Evolutionary conservation across 2,888 invertebrate species (phyloP), one percentile per base, ranked within the genome.

Genomic region (Deroplatys truncata): DNA sequence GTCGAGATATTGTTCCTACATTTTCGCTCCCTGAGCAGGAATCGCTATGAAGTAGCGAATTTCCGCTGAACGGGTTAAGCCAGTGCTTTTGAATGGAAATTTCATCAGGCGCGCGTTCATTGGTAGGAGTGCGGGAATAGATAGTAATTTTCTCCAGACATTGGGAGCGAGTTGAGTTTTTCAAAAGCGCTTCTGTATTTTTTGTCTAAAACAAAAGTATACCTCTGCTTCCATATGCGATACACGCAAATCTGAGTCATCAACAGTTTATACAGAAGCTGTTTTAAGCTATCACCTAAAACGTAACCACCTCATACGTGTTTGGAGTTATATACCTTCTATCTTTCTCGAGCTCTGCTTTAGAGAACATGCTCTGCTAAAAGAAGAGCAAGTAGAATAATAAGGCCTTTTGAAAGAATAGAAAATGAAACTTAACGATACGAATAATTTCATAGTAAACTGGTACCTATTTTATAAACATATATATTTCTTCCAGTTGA

Each of bases 31-130:
- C 56, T 25, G 16, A 72, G 56, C 56, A 72, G 56, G 20, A 86
- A 86, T 82, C 82, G 82, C 29, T 31, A 82, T 86, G 82, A 86
- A 86, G 86, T 28, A 86, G n/a, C 56, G 31, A 86, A 86, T 86
- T 86, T 86, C 82, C 86, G 56, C 56, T 72, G 56, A 72, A 72
- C 56, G 56, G 25, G 56, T 72, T 72, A 72, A 72, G 56, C 56
- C 56, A 72, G 56, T 72, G 56, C 56, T 72, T 72, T 72, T 72
- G 56, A 72, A 72, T 72, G 56, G 56, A 72, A 72, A 72, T 72
- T 72, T 72, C 56, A 72, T 72, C 56, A 72, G 56, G 56, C 56
- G 56, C 56, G 20, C 1, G 56, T 72, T 72, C 56, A 72, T 72
- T 72, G 56, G 56, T 25, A 25, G 56, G 56, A 72, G 16, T 25